Percentiles rank a stretch among this genome's conserved stretches.
These are phyloP conservation scores for Myotis planiceps DNA, from an alignment of 2,797 vertebrate genomes.

Conservation along the genomic window DNA sequence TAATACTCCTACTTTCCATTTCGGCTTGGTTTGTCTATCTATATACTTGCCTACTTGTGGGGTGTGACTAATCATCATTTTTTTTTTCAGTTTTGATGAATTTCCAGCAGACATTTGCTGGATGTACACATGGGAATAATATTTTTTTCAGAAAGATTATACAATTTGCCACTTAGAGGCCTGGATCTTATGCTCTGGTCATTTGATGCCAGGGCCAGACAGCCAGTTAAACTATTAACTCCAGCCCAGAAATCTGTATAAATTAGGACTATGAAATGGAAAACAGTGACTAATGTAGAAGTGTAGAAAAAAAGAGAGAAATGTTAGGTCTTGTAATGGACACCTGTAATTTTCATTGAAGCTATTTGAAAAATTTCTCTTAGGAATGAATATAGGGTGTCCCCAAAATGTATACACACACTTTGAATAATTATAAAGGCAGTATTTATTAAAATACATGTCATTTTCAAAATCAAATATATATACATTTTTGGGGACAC, in stretches of 20 bases:
- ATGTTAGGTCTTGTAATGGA: background rate
- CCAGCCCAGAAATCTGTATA: background rate
- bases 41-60: background rate
- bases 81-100: conserved; percentile 32
- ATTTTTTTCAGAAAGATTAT: background rate
- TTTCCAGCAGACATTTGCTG: background rate
- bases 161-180: background rate
- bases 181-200: background rate
- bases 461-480: no score
- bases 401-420: no score
- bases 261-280: background rate
- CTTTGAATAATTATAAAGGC: no score
- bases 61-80: background rate
- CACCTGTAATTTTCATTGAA: background rate
- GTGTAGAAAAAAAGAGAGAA: background rate
- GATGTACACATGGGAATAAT: background rate
- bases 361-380: background rate
- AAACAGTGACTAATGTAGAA: background rate
- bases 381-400: background rate
- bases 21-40: background rate
- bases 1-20: background rate
- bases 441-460: no score
- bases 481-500: no score
- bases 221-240: background rate
- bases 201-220: background rate